These are phyloP conservation scores for Dendrocincla tyrannina DNA, from an alignment of 2,797 vertebrate species.

Conservation along the genomic window DNA sequence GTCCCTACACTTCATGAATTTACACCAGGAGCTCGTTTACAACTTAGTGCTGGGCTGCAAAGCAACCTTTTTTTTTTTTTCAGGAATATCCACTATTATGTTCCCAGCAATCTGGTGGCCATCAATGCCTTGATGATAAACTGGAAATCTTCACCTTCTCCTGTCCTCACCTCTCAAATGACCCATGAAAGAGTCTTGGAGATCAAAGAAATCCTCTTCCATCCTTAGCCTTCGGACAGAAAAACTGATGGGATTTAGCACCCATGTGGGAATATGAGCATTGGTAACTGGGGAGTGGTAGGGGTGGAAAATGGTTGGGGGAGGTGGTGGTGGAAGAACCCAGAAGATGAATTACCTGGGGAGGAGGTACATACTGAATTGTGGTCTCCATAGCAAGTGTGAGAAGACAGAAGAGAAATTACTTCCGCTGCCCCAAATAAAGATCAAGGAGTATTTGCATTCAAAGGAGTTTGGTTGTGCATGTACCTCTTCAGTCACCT, in stretches of 20 bases:
- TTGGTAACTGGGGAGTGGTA: constrained; percentile 32
- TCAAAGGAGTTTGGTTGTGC: background rate
- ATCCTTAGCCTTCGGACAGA: constrained; percentile 30
- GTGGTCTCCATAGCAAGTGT: constrained; percentile 10
- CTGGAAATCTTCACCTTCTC: constrained; percentile 67
- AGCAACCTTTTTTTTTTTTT: background rate
- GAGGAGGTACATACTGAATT: constrained; percentile 18
- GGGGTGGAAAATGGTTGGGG: background rate
- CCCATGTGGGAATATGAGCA: constrained; percentile 68
- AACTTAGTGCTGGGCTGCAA: constrained; percentile 42
- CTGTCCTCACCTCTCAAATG: constrained; percentile 66
- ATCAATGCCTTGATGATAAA: constrained; percentile 75
- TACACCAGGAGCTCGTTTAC: constrained; percentile 59
- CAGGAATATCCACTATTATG: constrained; percentile 37
- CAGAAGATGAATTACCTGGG: constrained; percentile 39
- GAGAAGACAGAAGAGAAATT: constrained; percentile 38
- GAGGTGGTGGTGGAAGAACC: background rate
- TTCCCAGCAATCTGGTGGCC: constrained; percentile 44
- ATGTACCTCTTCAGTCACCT: background rate
- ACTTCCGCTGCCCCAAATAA: constrained; percentile 58
- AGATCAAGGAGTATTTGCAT: constrained; percentile 45
- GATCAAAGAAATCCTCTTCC: constrained; percentile 77
- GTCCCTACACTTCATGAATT: constrained; percentile 1
- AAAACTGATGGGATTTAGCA: constrained; percentile 77
- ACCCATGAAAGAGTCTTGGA: constrained; percentile 64